These are phyloP conservation scores for Notiomystis cincta DNA, from an alignment of 2,113 vertebrate species.

Conservation along the genomic window DNA sequence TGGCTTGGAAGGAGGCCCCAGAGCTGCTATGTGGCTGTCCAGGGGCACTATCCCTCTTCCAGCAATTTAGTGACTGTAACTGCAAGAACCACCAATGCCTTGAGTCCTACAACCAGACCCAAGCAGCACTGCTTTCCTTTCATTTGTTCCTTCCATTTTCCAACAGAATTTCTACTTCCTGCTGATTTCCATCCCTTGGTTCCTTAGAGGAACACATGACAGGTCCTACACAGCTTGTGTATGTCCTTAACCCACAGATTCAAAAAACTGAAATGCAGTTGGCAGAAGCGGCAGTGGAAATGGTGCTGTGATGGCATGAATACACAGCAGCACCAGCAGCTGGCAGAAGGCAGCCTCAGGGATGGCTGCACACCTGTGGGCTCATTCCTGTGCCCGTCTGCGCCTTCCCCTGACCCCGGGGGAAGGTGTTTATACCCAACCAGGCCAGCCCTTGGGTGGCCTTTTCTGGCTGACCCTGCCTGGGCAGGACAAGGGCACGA, in stretches of 20 bases:
- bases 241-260: neutral
- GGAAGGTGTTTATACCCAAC: neutral
- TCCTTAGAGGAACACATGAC: neutral
- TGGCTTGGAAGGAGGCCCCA: neutral
- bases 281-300: neutral
- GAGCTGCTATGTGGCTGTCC: neutral
- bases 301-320: neutral
- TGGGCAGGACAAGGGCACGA: neutral
- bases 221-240: neutral
- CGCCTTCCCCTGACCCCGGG: accelerated
- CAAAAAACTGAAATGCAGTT: neutral
- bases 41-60: neutral
- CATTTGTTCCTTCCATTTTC: neutral
- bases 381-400: accelerated
- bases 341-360: too few relatives aligned
- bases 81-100: neutral
- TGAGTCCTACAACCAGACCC: accelerated
- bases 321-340: neutral
- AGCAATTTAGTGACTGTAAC: neutral
- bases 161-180: neutral
- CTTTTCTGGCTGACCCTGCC: neutral
- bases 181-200: neutral
- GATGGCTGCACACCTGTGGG: neutral
- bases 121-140: neutral
- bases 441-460: neutral